Conservation (phyloP, 2,888 invertebrate genomes). For the Limenitis arthemis region DNA sequence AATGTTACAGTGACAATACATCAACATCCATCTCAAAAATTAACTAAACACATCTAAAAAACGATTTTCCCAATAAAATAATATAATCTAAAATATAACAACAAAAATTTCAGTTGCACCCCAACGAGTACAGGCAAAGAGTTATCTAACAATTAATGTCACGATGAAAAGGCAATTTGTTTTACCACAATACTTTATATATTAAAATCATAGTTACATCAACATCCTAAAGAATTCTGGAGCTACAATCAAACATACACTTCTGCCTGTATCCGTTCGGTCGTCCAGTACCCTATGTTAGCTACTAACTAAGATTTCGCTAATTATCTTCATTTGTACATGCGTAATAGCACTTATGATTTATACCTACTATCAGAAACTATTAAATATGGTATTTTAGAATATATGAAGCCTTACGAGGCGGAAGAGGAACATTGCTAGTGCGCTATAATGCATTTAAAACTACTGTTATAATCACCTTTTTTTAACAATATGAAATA, state of each 20-base stretch:
- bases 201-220: no score
- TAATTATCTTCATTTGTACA: slow-evolving; percentile 65
- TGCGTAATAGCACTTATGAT: slow-evolving; percentile 59
- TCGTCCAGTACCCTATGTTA: no score
- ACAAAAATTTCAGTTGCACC: slow-evolving; percentile 50
- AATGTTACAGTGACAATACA: slow-evolving; percentile 35
- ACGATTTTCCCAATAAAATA: slow-evolving; percentile 55
- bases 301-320: slow-evolving; percentile 49
- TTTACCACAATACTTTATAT: no score
- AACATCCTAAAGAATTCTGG: no score
- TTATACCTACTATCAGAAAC: slow-evolving; percentile 47
- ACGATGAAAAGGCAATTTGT: no score
- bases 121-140: slow-evolving; percentile 34
- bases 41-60: slow-evolving; percentile 48
- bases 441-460: slow-evolving; percentile 5
- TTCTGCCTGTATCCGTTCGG: no score
- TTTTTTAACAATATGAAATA: no score
- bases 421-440: slow-evolving; percentile 12
- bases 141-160: no score
- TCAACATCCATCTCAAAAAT: slow-evolving; percentile 46
- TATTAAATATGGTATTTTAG: slow-evolving; percentile 57
- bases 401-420: slow-evolving; percentile 31
- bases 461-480: no score
- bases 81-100: slow-evolving; percentile 67
- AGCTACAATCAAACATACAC: no score